Base-by-base conservation (phyloP, 2,113 vertebrate genomes). In the Apteryx owenii region DNA sequence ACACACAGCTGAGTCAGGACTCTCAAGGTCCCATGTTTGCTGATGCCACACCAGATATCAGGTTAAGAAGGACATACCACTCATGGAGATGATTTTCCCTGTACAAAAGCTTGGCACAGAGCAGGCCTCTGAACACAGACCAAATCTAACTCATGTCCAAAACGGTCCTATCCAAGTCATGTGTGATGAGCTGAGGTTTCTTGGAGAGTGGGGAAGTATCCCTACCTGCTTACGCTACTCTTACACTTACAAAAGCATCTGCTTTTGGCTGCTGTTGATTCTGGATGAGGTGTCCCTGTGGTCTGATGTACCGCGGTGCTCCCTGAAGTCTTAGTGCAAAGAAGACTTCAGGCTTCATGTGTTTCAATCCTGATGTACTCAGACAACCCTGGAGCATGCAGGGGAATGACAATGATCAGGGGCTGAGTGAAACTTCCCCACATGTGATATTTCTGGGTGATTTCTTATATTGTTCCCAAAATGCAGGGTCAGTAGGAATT, bases 1-100 rank as follows among this genome's bases (percentile, higher is more conserved):
- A 14, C 0, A 2, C 56, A 16, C 22, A 54, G n/a, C 42, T 13
- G 50, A 61, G 36, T 23, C 75, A 14, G 68, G 25, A 11, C 31
- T 68, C 10, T 3, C 29, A 19, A 65, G 20, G 29, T 7, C 9
- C 25, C 1, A 0, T 1, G 12, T 33, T 33, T 84, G 22, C 68
- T 22, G 72, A 53, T 64, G 33, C 10, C 56, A 85, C 12, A 40
- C 2, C 14, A 8, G 33, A 7, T 61, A 29, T 26, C 11, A 62
- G 8, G 29, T 19, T 23, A 7, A 40, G 75, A 19, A 33, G 13
- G 4, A 13, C 10, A 5, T 40, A 25, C 9, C 26, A 8, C 10
- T 29, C 28, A 0, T 1, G 8, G 40, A 29, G 21, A 31, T 7
- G 5, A 10, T 23, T 22, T 33, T 62, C 31, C 65, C 1, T 2